A percentile compares a stretch with the other conserved stretches of the same genome.
These are phyloP conservation scores for Melopsittacus undulatus DNA, from an alignment of 2,797 vertebrate genomes.

Conservation along the genomic window DNA sequence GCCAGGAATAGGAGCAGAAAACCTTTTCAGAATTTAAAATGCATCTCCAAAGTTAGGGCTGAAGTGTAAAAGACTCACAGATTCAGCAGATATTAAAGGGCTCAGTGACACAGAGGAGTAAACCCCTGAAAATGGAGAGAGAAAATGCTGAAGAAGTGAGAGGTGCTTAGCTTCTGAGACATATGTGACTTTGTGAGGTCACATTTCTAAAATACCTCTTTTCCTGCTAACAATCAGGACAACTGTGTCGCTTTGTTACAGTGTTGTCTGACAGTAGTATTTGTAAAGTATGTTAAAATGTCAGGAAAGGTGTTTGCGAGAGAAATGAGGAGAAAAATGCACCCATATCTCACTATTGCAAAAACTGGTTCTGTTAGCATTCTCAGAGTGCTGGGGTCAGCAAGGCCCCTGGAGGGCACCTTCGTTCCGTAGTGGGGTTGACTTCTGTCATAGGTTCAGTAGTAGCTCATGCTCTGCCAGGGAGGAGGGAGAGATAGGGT, in stretches of 20 bases:
- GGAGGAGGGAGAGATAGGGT: too few relatives aligned
- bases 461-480: too few relatives aligned
- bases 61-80: background rate
- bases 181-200: background rate
- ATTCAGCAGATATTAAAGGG: background rate
- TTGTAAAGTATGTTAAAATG: background rate
- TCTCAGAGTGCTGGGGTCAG: background rate
- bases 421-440: background rate
- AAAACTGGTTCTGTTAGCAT: background rate
- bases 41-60: background rate
- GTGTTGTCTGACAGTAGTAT: background rate
- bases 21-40: background rate
- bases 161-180: background rate
- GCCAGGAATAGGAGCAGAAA: background rate
- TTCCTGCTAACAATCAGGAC: background rate
- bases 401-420: background rate
- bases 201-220: background rate
- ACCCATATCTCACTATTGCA: background rate
- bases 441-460: too few relatives aligned
- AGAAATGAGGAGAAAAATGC: background rate
- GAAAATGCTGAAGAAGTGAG: rapidly evolving
- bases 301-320: background rate
- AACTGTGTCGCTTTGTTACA: background rate
- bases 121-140: background rate
- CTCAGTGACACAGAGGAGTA: background rate